Conservation (phyloP, 2,113 vertebrate genomes). For the Sebastes fasciatus region DNA sequence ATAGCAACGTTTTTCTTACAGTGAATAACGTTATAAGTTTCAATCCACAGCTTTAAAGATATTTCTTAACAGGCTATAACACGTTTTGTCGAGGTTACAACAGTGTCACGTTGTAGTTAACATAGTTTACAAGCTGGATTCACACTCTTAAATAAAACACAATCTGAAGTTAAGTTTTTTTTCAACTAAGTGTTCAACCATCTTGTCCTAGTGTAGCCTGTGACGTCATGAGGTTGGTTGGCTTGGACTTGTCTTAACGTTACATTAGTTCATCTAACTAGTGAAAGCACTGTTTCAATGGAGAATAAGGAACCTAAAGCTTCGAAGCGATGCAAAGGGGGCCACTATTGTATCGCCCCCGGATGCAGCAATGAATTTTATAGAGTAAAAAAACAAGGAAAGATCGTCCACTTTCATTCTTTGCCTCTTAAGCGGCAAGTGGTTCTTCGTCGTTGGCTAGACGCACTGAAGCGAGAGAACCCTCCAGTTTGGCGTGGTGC, state of each 20-base stretch:
- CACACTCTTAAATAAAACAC: too few relatives aligned
- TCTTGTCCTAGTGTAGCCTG: neutral
- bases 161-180: neutral
- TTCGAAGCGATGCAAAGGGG: neutral
- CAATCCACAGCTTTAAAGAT: neutral
- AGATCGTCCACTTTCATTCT: neutral
- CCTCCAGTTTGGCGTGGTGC: neutral
- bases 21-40: neutral
- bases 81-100: neutral
- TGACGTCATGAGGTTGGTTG: slow-evolving; percentile 8
- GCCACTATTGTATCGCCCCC: neutral
- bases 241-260: neutral
- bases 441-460: neutral
- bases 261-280: neutral
- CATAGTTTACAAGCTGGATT: neutral
- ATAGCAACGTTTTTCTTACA: neutral
- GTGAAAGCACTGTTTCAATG: neutral
- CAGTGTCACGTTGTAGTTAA: neutral
- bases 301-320: neutral
- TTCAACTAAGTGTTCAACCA: neutral
- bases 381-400: neutral
- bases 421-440: neutral
- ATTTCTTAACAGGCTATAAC: neutral
- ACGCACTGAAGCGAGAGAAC: neutral
- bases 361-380: neutral